Evolutionary conservation across 2,113 vertebrate species (phyloP).

Genomic region (Carassius carassius): DNA sequence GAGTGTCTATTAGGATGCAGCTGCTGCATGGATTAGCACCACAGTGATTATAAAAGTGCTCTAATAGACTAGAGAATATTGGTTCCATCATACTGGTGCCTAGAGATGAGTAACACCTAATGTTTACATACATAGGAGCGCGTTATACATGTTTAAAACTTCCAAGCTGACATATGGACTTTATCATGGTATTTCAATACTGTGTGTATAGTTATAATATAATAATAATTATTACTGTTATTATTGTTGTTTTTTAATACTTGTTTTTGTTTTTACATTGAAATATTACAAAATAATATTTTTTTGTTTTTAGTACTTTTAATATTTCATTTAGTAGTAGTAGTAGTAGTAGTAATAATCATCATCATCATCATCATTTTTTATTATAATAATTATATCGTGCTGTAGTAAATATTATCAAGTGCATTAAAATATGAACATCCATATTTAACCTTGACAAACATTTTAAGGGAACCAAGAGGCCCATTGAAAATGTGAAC

Average conservation of each 20-base stretch:
- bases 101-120: background rate
- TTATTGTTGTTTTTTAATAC: too few relatives aligned
- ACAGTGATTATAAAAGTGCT: conserved; percentile 39
- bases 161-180: background rate
- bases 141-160: background rate
- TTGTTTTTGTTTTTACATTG: too few relatives aligned
- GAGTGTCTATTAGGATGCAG: conserved; percentile 39
- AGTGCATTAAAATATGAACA: background rate
- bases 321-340: too few relatives aligned
- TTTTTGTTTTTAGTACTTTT: too few relatives aligned
- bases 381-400: too few relatives aligned
- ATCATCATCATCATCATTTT: too few relatives aligned
- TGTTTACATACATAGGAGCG: background rate
- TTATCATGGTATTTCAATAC: background rate
- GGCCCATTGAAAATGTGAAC: background rate
- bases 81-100: background rate
- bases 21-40: conserved; percentile 38
- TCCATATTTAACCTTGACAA: background rate
- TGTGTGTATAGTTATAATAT: background rate
- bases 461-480: background rate
- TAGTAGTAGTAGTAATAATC: too few relatives aligned
- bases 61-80: background rate
- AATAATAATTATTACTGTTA: too few relatives aligned
- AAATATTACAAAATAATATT: too few relatives aligned
- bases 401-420: background rate